A percentile compares a stretch with the other conserved stretches of the same genome.
These are phyloP conservation scores for Drosophila saltans DNA, from an alignment of 1,140 invertebrate species.

Conservation along the genomic window DNA sequence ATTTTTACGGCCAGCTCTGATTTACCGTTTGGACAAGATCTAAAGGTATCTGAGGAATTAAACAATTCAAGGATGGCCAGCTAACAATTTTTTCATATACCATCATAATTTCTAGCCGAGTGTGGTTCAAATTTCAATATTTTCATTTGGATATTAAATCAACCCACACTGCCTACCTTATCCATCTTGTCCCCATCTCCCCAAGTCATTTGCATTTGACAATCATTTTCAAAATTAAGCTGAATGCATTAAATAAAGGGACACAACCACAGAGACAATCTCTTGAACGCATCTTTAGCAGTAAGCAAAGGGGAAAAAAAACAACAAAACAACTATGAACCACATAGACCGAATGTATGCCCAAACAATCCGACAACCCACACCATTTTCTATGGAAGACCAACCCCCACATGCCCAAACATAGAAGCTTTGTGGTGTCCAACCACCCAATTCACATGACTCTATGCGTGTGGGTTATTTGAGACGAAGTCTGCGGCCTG, in stretches of 20 bases:
- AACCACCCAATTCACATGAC: conserved; percentile 18
- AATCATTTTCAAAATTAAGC: conserved; percentile 63
- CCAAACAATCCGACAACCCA: not conserved
- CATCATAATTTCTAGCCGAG: too few species aligned
- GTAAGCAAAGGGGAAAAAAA: conserved; percentile 24
- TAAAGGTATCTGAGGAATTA: too few species aligned
- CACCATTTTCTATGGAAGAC: not conserved
- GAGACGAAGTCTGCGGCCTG: conserved; percentile 75
- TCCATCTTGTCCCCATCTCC: conserved; percentile 20
- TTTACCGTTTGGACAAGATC: too few species aligned
- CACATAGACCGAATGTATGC: not conserved
- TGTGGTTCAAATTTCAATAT: too few species aligned
- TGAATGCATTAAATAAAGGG: conserved; percentile 39
- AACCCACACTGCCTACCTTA: not conserved
- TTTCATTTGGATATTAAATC: too few species aligned
- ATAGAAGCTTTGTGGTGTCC: not conserved
- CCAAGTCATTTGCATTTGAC: conserved; percentile 69
- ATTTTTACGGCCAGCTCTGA: too few species aligned
- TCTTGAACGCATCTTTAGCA: conserved; percentile 42
- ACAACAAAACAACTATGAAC: conserved; percentile 16
- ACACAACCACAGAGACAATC: conserved; percentile 49
- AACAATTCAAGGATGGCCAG: too few species aligned
- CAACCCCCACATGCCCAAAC: conserved; percentile 12
- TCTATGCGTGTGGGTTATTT: conserved; percentile 51
- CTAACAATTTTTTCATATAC: too few species aligned